Evolutionary conservation across 2,113 vertebrate genomes (phyloP), one percentile per base, ranked within the genome.

Genomic region (Malurus melanocephalus): DNA sequence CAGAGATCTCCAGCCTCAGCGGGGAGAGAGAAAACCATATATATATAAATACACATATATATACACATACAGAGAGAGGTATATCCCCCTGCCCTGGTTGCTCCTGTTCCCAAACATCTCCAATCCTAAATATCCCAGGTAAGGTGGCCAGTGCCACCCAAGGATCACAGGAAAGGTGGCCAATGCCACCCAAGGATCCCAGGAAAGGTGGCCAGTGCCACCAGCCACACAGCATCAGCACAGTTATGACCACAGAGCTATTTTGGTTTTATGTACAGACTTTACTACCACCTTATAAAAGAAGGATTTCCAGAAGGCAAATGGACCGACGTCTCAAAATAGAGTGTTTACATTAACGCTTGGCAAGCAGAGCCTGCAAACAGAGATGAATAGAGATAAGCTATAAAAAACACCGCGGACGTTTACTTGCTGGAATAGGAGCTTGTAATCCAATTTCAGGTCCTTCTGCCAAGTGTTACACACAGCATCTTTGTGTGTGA

Each of bases 261-360:
- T 83, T 95, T 78, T 86, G 95, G 19, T 79, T 92, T 91, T 67
- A 87, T 72, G 92, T 48, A 45, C 85, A 75, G 85, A 95, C 93
- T 97, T 97, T 96, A 92, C 90, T 56, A 90, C 93, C 92, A 94
- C 96, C 96, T 96, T 94, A 95, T 95, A 96, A 92, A 95, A 96
- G 92, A 53, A 94, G 95, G 92, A 96, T 97, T 95, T 97, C 95
- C 97, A 97, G 95, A 90, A 95, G 95, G 97, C 96, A 96, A 97
- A 95, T 90, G 94, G 97, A 95, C 93, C 94, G 66, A 95, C 82
- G 92, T 96, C 92, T 95, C 95, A 87, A 97, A 97, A 96, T 92
- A 97, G 96, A 97, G 93, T 97, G 96, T 98, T 97, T 97, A 97
- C 96, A 95, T 97, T 97, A 97, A 96, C 94, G 94, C 96, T 96